Evolutionary conservation across 2,797 vertebrate species (phyloP), one percentile per base, ranked within the genome.

Genomic region (Anguilla pacifica): DNA sequence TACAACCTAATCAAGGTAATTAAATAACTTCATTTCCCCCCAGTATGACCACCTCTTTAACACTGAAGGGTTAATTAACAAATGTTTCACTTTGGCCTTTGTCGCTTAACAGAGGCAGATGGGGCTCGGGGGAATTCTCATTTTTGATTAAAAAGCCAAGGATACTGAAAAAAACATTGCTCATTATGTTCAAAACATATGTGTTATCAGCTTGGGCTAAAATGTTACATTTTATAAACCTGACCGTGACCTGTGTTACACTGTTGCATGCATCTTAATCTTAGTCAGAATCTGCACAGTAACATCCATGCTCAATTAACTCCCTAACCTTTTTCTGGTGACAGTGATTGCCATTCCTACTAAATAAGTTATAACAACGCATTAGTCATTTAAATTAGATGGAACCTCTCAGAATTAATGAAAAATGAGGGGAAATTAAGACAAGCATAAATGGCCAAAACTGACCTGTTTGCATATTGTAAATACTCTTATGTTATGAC

Each of bases 291-390:
- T 59, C 25, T 86, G n/a, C 53, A 70, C 55, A 74, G 59, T 57
- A 55, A 7, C 86, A 39, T 61, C 22, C 77, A 87, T 55, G 19
- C 79, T 53, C 61, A 84, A 87, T 84, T 87, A 55, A 57, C 49
- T 61, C 39, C 2, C 79, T 35, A 79, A 51, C 59, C 39, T 28
- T 83, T 70, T 74, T 87, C 64, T 19, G 6, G 5, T 84, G 82
- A 22, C 46, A 55, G 17, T n/a, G 31, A 55, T 15, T 39, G n/a
- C 43, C 5, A 31, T 22, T 59, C 51, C 19, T 67, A 22, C 49
- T 57, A 17, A 22, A n/a, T 83, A 5, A 15, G 25, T 57, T 51
- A 11, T 64, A 46, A 61, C n/a, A 6, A 10, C 15, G 46, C 55
- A 70, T 87, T 81, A 9, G 61, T 82, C 25, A 70, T 25, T 46